phyloP scores from a whole-genome alignment of 2,113 vertebrate species.

The Polypterus bichir region DNA sequence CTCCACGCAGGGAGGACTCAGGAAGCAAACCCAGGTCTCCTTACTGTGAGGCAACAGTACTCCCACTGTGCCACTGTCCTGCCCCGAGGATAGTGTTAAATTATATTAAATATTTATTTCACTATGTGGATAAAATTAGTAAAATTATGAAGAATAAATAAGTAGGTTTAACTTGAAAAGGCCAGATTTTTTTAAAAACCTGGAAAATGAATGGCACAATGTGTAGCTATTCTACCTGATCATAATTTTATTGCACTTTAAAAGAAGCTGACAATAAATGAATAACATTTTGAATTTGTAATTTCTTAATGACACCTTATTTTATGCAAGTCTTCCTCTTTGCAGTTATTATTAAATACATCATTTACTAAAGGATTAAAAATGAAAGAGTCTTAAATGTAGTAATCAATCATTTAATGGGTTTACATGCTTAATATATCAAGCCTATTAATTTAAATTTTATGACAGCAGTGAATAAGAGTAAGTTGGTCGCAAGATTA shows the following conservation, averaged over 20 bases:
- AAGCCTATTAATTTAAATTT: constrained; percentile 18
- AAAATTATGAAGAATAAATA: no score
- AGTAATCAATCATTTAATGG: constrained; percentile 40
- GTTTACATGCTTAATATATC: constrained; percentile 31
- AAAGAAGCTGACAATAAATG: constrained; percentile 2
- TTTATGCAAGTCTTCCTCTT: constrained; percentile 36
- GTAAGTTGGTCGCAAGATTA: constrained; percentile 7
- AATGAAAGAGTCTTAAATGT: constrained; percentile 49
- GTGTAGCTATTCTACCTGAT: background rate
- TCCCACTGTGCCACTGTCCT: no score
- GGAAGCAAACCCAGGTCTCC: no score
- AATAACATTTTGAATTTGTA: constrained; percentile 1
- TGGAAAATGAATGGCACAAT: no score
- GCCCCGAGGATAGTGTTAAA: no score
- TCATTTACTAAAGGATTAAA: constrained; percentile 44
- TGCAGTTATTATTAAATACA: constrained; percentile 44
- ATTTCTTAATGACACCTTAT: constrained; percentile 12
- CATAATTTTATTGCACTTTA: background rate
- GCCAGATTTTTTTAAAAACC: no score
- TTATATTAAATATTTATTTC: no score
- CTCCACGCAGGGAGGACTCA: no score
- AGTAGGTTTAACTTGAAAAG: no score
- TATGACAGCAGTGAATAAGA: background rate
- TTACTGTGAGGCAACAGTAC: no score
- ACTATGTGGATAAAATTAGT: no score